Base-by-base conservation (phyloP, 2,113 vertebrate species). In the Xiphias gladius region DNA sequence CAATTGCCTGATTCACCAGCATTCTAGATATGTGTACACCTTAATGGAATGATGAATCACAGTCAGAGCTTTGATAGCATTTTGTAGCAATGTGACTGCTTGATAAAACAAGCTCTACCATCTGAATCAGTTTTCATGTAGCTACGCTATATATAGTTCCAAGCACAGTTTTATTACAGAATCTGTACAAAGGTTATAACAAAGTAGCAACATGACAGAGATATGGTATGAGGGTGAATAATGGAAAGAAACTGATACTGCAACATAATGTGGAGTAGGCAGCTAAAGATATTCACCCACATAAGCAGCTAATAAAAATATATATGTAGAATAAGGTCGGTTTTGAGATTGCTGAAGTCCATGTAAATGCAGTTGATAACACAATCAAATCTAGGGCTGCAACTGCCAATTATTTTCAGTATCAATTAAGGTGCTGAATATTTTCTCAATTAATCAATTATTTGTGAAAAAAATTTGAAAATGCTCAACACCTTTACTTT, bases 11-110 rank as follows among this genome's bases (percentile, higher is more conserved):
- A 79, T 63, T 78, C 59, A 80, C 50, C 55, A 48, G 46, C 73
- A 66, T 77, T 88, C 76, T 19, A 65, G 59, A 74, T 19, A 30
- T 39, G 28, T 48, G 48, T 63, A 30, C 48, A 84, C 46, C 76
- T 62, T 78, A 75, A 76, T 84, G 57, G 63, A 83, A 81, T 30
- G 52, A 81, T 86, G 80, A 82, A 70, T 89, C 78, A 87, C 61
- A 28, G 48, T 13, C 24, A 13, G 48, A 80, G 63, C 57, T 54
- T 61, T 22, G 64, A 64, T 24, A 41, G 22, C 46, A 48, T 85
- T 70, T 76, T 66, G 22, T 62, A 72, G 67, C 61, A 52, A 68
- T 87, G 66, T 16, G 76, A 61, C 63, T 20, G 58, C 43, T 73
- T 79, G 69, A 86, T 63, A 79, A 89, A 89, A 80, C 6, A 73